Evolutionary conservation across 2,888 invertebrate genomes (phyloP).

Genomic region (Leptura quadrifasciata): DNA sequence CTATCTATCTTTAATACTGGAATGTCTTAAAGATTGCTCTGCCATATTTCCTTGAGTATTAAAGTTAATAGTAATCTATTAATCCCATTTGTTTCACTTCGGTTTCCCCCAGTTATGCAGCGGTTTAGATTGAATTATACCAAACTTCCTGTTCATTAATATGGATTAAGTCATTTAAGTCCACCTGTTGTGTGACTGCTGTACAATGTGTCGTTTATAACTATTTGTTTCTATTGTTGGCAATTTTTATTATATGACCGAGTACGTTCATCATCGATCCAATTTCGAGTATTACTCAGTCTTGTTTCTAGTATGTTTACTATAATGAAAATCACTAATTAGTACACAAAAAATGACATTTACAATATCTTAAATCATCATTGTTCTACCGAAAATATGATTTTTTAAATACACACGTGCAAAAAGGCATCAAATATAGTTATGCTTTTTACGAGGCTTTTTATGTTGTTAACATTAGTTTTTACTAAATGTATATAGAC

Average conservation of each 20-base stretch:
- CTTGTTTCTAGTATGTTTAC: background rate
- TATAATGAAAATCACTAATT: too few relatives aligned
- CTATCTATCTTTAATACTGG: too few relatives aligned
- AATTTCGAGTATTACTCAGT: background rate
- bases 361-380: too few relatives aligned
- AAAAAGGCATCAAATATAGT: too few relatives aligned
- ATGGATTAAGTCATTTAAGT: conserved; percentile 26
- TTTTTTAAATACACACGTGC: too few relatives aligned
- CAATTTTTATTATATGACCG: background rate
- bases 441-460: too few relatives aligned
- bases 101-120: background rate
- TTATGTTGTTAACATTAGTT: too few relatives aligned
- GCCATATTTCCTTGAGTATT: background rate
- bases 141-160: conserved; percentile 37
- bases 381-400: too few relatives aligned
- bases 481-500: too few relatives aligned
- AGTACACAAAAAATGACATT: too few relatives aligned
- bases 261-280: background rate
- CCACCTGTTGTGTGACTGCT: conserved; percentile 31
- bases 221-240: conserved; percentile 17
- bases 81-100: background rate
- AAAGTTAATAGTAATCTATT: background rate
- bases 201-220: conserved; percentile 7
- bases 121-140: conserved; percentile 25
- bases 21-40: background rate